Conservation (phyloP, 2,113 vertebrate genomes). For the Poeciliopsis turrubarensis region DNA sequence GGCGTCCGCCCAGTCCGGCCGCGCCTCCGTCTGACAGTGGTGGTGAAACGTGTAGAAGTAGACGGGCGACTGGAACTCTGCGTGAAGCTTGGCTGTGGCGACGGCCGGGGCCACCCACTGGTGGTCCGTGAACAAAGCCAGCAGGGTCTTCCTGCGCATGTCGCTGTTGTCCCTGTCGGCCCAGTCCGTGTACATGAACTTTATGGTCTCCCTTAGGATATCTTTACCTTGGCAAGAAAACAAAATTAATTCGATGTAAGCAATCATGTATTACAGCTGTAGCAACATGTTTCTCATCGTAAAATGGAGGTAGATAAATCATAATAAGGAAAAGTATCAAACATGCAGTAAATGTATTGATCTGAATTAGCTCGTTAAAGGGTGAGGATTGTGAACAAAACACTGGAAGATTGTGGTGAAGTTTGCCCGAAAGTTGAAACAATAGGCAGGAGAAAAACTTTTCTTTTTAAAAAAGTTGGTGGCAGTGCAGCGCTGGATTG, state of each 20-base stretch:
- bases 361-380: too few relatives aligned
- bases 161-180: slow-evolving; percentile 94
- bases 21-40: slow-evolving; percentile 94
- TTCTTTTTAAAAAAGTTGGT: background rate
- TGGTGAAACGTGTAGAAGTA: slow-evolving; percentile 98
- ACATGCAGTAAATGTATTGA: too few relatives aligned
- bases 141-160: slow-evolving; percentile 92
- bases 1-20: slow-evolving; percentile 94
- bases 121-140: slow-evolving; percentile 95
- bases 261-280: background rate
- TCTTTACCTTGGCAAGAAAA: slow-evolving; percentile 82
- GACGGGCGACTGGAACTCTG: slow-evolving; percentile 94
- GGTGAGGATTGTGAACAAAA: background rate
- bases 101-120: slow-evolving; percentile 96
- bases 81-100: slow-evolving; percentile 95
- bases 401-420: background rate
- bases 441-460: too few relatives aligned
- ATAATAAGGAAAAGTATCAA: too few relatives aligned
- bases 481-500: too few relatives aligned
- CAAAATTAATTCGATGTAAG: slow-evolving; percentile 18
- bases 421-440: background rate
- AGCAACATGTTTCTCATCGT: background rate
- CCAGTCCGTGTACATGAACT: slow-evolving; percentile 99
- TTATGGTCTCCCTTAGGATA: slow-evolving; percentile 93
- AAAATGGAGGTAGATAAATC: background rate